phyloP scores from a whole-genome alignment of 2,888 invertebrate genomes.

The Dasysyrphus albostriatus region DNA sequence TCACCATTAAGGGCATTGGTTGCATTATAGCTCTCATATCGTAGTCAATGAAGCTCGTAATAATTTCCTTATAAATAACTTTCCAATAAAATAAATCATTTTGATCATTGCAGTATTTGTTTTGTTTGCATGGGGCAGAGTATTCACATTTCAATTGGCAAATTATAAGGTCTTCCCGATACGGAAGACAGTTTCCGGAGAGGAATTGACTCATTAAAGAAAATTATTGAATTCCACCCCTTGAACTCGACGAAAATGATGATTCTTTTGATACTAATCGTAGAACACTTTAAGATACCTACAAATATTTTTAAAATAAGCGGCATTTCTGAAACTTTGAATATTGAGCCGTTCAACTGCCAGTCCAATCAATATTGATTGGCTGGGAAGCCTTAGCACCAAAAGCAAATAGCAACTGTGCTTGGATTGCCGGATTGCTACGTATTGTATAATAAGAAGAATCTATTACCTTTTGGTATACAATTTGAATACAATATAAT shows the following conservation, averaged over 20 bases:
- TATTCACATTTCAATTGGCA: constrained; percentile 52
- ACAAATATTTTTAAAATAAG: background rate
- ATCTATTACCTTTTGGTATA: too few species aligned
- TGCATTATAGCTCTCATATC: constrained; percentile 53
- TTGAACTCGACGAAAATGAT: constrained; percentile 13
- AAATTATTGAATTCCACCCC: constrained; percentile 64
- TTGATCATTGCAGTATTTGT: constrained; percentile 63
- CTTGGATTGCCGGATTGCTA: too few species aligned
- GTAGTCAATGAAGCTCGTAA: constrained; percentile 68
- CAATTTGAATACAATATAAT: too few species aligned
- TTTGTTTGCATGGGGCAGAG: constrained; percentile 51
- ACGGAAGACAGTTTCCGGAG: constrained; percentile 63
- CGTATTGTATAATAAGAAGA: too few species aligned
- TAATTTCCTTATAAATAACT: constrained; percentile 72
- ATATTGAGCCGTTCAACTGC: background rate
- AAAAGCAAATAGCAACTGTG: too few species aligned
- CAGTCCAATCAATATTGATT: too few species aligned
- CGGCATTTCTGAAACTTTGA: background rate
- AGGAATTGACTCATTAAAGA: constrained; percentile 67
- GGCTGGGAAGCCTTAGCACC: too few species aligned
- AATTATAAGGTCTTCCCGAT: constrained; percentile 64
- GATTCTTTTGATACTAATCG: constrained; percentile 3
- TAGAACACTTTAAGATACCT: background rate
- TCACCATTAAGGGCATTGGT: constrained; percentile 40
- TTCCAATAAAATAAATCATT: constrained; percentile 74